phyloP scores from a whole-genome alignment of 2,888 invertebrate genomes.

The Tetranychus piercei region DNA sequence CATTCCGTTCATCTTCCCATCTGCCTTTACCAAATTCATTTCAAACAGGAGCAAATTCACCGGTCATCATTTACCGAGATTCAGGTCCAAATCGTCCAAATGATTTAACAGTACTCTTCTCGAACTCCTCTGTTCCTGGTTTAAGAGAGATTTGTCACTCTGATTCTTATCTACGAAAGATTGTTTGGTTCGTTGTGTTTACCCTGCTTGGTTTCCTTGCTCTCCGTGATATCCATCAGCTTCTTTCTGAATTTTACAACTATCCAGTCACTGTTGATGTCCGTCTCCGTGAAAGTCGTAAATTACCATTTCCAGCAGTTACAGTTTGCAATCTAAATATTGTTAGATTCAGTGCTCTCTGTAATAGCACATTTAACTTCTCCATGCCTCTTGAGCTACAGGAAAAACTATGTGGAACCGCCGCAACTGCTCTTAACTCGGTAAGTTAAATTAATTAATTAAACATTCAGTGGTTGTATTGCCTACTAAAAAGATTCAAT shows the following conservation, averaged over 20 bases:
- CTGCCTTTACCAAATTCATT: not conserved
- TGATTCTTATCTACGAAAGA: constrained; percentile 19
- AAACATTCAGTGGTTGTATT: too few species aligned
- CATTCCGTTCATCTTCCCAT: not conserved
- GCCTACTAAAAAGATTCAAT: too few species aligned
- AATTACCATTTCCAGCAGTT: constrained; percentile 26
- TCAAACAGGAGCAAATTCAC: not conserved
- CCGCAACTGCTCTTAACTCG: not conserved
- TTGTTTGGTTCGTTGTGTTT: constrained; percentile 23
- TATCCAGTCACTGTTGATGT: constrained; percentile 24
- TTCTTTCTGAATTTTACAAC: constrained; percentile 21
- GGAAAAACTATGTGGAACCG: constrained; percentile 21
- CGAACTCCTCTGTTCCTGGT: constrained; percentile 21
- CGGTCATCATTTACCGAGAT: constrained; percentile 1
- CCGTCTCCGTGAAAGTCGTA: constrained; percentile 21
- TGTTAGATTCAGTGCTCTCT: constrained; percentile 22
- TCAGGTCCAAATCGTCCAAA: not conserved
- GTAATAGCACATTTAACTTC: constrained; percentile 22
- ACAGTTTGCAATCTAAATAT: constrained; percentile 27
- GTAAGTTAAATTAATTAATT: not conserved
- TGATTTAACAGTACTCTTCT: constrained; percentile 15
- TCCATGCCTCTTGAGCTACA: constrained; percentile 21
- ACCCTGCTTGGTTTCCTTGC: constrained; percentile 20
- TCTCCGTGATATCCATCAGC: constrained; percentile 19
- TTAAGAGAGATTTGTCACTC: constrained; percentile 21